phyloP scores from a whole-genome alignment of 2,113 vertebrate genomes.

The Isichthys henryi region DNA sequence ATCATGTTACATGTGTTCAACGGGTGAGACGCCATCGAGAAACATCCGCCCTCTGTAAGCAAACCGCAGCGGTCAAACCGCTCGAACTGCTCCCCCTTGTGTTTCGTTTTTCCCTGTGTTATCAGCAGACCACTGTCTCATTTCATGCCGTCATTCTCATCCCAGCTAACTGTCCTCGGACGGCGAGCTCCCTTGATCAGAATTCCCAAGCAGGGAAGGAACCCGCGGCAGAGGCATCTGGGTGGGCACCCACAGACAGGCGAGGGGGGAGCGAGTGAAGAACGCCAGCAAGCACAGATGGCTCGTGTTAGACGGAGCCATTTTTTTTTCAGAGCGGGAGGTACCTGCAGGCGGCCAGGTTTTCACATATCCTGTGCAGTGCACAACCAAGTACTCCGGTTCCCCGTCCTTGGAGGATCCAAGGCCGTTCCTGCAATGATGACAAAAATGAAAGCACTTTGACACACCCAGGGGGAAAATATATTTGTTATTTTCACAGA shows the following conservation, averaged over 20 bases:
- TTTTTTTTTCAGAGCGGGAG: background rate
- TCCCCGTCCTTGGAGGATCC: conserved; percentile 95
- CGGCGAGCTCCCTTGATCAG: background rate
- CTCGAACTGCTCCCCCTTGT: background rate
- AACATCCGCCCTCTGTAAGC: background rate
- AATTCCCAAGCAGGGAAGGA: background rate
- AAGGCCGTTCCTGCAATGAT: conserved; percentile 75
- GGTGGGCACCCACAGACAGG: too few relatives aligned
- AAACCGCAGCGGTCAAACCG: background rate
- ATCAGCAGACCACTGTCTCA: background rate
- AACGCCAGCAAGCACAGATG: background rate
- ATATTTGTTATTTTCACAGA: background rate
- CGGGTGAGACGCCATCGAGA: background rate
- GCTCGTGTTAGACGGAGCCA: background rate
- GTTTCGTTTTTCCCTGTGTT: background rate
- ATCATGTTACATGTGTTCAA: background rate
- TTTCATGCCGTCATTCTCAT: background rate
- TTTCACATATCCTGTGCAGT: conserved; percentile 98
- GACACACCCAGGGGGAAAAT: background rate
- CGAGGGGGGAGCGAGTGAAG: background rate
- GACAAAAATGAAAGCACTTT: conserved; percentile 2
- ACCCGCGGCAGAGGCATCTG: too few relatives aligned
- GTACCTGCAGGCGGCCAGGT: conserved; percentile 97
- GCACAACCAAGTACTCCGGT: conserved; percentile 93
- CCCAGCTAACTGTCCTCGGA: background rate